Conservation (phyloP, 2,113 vertebrate species). For the Proterorhinus semilunaris region DNA sequence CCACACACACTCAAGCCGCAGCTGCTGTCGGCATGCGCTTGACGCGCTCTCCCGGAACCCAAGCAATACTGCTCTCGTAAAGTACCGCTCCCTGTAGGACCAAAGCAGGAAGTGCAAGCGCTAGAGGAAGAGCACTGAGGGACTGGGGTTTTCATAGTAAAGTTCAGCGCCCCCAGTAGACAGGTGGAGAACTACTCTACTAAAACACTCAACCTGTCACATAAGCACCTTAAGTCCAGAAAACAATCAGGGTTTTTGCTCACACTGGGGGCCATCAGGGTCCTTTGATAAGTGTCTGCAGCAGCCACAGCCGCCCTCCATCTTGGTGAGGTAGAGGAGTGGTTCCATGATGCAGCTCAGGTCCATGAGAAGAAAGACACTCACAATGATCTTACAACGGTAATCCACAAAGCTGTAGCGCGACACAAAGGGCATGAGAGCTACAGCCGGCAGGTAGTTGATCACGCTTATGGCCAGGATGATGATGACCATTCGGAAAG, state of each 20-base stretch:
- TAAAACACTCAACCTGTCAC: too few species aligned
- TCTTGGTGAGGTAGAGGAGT: conserved; percentile 73
- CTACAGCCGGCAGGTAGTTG: conserved; percentile 73
- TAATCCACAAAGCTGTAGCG: conserved; percentile 57
- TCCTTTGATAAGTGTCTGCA: conserved; percentile 25
- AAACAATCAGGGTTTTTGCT: background rate
- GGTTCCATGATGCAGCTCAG: conserved; percentile 78
- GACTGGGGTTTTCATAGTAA: too few species aligned
- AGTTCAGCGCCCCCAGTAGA: too few species aligned
- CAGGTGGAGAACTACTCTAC: too few species aligned
- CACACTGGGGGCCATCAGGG: background rate
- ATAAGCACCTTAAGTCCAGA: too few species aligned
- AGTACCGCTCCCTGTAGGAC: too few species aligned
- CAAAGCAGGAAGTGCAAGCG: too few species aligned
- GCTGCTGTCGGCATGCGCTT: too few species aligned
- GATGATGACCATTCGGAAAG: conserved; percentile 71
- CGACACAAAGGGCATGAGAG: conserved; percentile 69
- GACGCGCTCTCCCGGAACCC: too few species aligned
- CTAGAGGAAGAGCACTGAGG: too few species aligned
- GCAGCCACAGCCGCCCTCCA: conserved; percentile 46
- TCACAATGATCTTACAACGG: conserved; percentile 64
- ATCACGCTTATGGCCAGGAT: conserved; percentile 69
- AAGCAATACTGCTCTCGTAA: too few species aligned
- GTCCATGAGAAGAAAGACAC: conserved; percentile 74
- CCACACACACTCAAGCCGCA: too few species aligned